phyloP scores from a whole-genome alignment of 2,888 invertebrate species.

The Limnephilus rhombicus region DNA sequence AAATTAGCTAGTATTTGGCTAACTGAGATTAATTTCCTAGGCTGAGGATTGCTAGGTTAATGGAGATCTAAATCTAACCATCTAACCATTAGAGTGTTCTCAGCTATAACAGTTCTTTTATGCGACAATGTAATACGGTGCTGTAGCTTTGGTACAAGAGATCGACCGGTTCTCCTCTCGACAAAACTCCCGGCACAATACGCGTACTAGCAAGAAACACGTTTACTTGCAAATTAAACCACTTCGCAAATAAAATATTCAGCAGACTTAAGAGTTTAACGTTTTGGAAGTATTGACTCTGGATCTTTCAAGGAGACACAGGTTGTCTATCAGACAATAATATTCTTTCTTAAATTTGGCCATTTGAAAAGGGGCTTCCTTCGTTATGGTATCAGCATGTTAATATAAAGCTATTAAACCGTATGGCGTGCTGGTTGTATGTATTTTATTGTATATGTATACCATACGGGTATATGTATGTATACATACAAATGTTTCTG shows the following conservation, averaged over 20 bases:
- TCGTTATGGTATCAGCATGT: not conserved
- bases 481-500: constrained; percentile 14
- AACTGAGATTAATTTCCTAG: not conserved
- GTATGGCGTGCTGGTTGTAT: not conserved
- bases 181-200: not conserved
- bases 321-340: not conserved
- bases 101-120: not conserved
- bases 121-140: constrained; percentile 10
- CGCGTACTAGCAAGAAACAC: not conserved
- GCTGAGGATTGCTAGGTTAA: not conserved
- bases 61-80: not conserved
- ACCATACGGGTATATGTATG: not conserved
- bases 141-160: constrained; percentile 14
- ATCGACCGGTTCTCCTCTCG: constrained; percentile 47
- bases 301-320: not conserved
- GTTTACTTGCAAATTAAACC: constrained; percentile 21
- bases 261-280: not conserved
- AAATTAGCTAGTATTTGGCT: not conserved
- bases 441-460: not conserved
- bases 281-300: not conserved
- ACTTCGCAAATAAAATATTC: not conserved
- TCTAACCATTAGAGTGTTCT: not conserved
- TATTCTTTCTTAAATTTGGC: not conserved
- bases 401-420: not conserved
- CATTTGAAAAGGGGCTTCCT: not conserved